Evolutionary conservation across 2,888 invertebrate genomes (phyloP), one percentile per base, ranked within the genome.

Genomic region (Gnatocerus cornutus): DNA sequence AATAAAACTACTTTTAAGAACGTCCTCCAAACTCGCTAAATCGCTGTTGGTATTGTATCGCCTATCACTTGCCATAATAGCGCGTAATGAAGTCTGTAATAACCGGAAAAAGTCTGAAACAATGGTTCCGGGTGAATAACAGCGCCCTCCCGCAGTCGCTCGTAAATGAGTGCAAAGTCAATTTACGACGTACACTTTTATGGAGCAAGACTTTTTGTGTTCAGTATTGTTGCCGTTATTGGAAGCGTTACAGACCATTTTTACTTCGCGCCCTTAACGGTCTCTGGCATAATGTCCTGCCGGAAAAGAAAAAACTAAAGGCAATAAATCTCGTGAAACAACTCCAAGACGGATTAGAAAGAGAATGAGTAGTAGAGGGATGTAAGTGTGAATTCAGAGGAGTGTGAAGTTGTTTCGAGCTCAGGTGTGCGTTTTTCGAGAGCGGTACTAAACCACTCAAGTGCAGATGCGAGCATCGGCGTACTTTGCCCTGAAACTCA

Each of bases 391-490:
- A 66, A 66, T 70, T 61, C 66, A 27, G 45, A 62, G 59, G 50
- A 70, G 69, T 70, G 69, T 70, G 61, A 70, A 70, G 69, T 70
- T 70, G 69, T 56, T 66, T 45, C 43, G 70, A 61, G 66, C 65
- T 66, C 70, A 70, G 70, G 70, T 70, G 70, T 61, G 37, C 70
- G 48, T 70, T 61, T 62, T 66, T 70, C 70, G 61, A 55, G 70
- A 66, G 52, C 55, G 9, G 56, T 55, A 70, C 66, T 66, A 70
- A 66, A 70, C 65, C 61, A 70, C 66, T 70, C 66, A 69, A 69
- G 69, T 69, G 64, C 64, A 64, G 59, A 69, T 65, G 69, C 59
- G 59, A 67, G 43, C 58, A 65, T 27, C 48, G 48, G 48, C 48
- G 48, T 27, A 50, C 48, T 50, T 50, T 50, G 48, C 48, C 12